Conservation (phyloP, 2,888 invertebrate genomes). For the Alloscopus bannaensis region DNA sequence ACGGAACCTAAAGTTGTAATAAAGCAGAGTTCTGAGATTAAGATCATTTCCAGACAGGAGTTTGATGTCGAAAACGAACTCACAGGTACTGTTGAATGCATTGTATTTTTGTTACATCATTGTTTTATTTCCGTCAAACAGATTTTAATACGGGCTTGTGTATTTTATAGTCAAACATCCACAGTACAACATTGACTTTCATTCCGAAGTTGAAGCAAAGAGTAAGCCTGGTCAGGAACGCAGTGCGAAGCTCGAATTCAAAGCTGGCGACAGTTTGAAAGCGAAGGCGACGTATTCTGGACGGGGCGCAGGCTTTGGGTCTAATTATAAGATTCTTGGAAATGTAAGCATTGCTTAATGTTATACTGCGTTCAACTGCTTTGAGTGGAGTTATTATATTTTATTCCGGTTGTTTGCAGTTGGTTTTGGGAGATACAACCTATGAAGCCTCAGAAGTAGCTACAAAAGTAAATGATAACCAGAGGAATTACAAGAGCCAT, state of each 20-base stretch:
- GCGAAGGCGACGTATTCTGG: conserved; percentile 52
- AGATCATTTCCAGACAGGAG: conserved; percentile 64
- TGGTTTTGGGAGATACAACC: conserved; percentile 55
- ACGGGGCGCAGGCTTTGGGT: conserved; percentile 30
- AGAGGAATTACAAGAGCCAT: conserved; percentile 58
- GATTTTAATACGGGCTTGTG: background rate
- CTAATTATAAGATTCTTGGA: conserved; percentile 52
- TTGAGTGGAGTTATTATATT: background rate
- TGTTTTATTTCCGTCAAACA: background rate
- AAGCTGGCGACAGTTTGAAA: conserved; percentile 38
- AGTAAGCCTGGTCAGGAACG: conserved; percentile 62
- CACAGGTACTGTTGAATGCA: conserved; percentile 60
- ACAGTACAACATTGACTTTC: conserved; percentile 77
- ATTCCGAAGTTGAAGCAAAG: conserved; percentile 79
- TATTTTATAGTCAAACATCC: conserved; percentile 78
- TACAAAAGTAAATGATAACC: conserved; percentile 52
- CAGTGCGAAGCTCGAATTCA: conserved; percentile 43
- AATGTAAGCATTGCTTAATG: conserved; percentile 25
- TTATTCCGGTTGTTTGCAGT: conserved; percentile 7
- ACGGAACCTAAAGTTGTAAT: conserved; percentile 60
- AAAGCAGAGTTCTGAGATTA: conserved; percentile 36
- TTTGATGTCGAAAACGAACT: conserved; percentile 70
- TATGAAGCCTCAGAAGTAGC: conserved; percentile 68
- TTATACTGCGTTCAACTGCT: background rate
- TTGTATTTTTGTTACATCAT: background rate